Conservation (phyloP, 2,888 invertebrate species). For the Anoncus sp. region DNA sequence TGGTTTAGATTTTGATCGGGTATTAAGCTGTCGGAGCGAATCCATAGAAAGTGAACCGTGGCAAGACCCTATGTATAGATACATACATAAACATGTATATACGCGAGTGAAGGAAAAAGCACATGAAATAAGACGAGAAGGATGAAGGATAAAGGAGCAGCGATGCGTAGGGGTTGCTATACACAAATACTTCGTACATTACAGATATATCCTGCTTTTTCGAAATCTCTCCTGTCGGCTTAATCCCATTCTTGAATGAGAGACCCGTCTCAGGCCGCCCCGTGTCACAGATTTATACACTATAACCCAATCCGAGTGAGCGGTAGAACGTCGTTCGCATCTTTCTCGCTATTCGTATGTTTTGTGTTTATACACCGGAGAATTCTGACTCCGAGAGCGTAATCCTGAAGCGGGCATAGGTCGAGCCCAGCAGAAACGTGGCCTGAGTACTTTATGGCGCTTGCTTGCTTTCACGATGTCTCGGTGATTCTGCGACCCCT, state of each 20-base stretch:
- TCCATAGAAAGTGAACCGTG: constrained; percentile 49
- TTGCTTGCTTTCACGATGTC: constrained; percentile 9
- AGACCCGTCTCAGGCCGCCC: constrained; percentile 75
- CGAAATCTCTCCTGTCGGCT: constrained; percentile 74
- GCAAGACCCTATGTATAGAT: constrained; percentile 1
- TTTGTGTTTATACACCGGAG: constrained; percentile 75
- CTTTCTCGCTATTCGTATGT: constrained; percentile 51
- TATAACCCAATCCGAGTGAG: constrained; percentile 44
- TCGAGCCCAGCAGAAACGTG: not conserved
- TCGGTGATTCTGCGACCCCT: not conserved
- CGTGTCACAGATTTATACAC: constrained; percentile 72
- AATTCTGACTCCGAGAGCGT: constrained; percentile 73
- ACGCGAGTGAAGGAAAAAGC: constrained; percentile 12
- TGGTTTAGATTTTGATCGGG: constrained; percentile 79
- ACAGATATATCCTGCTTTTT: constrained; percentile 73
- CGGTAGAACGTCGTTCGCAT: constrained; percentile 30
- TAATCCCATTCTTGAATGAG: constrained; percentile 77
- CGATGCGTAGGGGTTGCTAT: constrained; percentile 48
- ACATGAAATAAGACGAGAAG: constrained; percentile 14
- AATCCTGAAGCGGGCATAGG: constrained; percentile 58
- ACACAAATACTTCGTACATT: constrained; percentile 40
- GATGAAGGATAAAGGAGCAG: constrained; percentile 29
- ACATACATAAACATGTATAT: not conserved
- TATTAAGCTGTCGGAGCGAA: constrained; percentile 79
- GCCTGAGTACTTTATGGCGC: constrained; percentile 8